Conservation (phyloP, 2,888 invertebrate species). For the Trilocha varians region DNA sequence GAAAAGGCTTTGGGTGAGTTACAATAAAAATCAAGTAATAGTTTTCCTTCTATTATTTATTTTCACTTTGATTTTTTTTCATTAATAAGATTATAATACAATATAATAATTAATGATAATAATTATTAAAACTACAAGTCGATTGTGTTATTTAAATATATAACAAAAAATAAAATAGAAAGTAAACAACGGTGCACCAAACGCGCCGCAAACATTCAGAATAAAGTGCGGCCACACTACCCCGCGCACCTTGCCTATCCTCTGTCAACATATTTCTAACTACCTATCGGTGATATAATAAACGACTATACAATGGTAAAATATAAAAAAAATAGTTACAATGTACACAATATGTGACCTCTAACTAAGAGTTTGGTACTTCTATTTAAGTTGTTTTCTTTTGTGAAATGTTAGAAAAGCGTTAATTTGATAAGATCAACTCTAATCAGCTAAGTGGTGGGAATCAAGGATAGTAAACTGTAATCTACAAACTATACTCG, state of each 20-base stretch:
- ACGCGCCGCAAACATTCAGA: slow-evolving; percentile 39
- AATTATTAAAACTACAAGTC: slow-evolving; percentile 72
- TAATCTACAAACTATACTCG: slow-evolving; percentile 39
- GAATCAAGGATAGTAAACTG: slow-evolving; percentile 38
- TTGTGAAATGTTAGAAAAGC: slow-evolving; percentile 39
- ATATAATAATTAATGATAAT: slow-evolving; percentile 72
- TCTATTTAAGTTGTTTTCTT: slow-evolving; percentile 54
- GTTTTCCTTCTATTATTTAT: slow-evolving; percentile 67
- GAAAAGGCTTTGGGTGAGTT: too few relatives aligned
- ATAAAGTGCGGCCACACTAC: slow-evolving; percentile 29
- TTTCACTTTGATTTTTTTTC: slow-evolving; percentile 71
- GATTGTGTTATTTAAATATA: slow-evolving; percentile 72
- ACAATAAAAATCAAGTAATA: slow-evolving; percentile 22
- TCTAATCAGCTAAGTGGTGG: slow-evolving; percentile 61
- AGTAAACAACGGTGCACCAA: slow-evolving; percentile 60
- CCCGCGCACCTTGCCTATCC: slow-evolving; percentile 36
- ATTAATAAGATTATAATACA: slow-evolving; percentile 74
- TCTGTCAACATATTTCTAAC: slow-evolving; percentile 55
- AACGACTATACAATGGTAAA: slow-evolving; percentile 72
- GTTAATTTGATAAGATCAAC: slow-evolving; percentile 38
- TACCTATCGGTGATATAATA: slow-evolving; percentile 49
- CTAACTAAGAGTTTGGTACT: slow-evolving; percentile 72
- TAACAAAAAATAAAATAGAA: slow-evolving; percentile 62
- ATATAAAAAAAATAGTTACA: slow-evolving; percentile 67
- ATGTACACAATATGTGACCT: slow-evolving; percentile 70